Percentiles rank a stretch among this genome's conserved stretches.
phyloP scores from a whole-genome alignment of 2,113 vertebrate species.

The Raja brachyura region DNA sequence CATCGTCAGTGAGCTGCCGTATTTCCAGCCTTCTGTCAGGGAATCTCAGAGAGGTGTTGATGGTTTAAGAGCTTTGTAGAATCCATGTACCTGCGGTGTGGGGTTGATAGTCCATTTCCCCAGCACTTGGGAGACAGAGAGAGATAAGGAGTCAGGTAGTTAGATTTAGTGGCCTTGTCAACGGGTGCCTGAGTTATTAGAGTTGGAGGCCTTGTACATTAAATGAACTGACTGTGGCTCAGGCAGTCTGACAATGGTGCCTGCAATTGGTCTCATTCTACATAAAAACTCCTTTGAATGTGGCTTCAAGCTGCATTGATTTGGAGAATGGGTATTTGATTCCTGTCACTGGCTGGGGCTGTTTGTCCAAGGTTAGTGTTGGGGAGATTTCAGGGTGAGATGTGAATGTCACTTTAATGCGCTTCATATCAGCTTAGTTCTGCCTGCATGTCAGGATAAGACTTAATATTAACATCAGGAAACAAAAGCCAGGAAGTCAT shows the following conservation, averaged over 20 bases:
- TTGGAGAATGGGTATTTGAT: constrained; percentile 19
- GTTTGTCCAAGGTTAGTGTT: not conserved
- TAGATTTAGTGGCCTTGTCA: not conserved
- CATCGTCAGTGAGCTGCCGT: too few species aligned
- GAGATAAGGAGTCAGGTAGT: not conserved
- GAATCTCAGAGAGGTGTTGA: not conserved
- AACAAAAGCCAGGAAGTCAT: not conserved
- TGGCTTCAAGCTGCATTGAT: not conserved
- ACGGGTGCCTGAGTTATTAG: not conserved
- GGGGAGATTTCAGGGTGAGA: not conserved
- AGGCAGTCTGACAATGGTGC: not conserved
- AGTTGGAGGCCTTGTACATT: constrained; percentile 6
- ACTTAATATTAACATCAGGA: not conserved
- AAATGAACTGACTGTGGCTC: not conserved
- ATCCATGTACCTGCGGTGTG: not conserved
- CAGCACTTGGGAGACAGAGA: not conserved
- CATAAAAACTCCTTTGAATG: not conserved
- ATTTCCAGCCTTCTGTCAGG: not conserved
- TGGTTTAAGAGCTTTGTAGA: not conserved
- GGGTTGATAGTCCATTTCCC: not conserved
- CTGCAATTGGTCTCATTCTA: constrained; percentile 21
- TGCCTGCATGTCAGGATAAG: not conserved
- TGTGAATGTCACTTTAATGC: not conserved
- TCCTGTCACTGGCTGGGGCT: constrained; percentile 22
- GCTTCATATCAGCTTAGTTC: not conserved